Percentiles rank a stretch among this genome's conserved stretches.
Evolutionary conservation across 1,140 invertebrate species (phyloP).

Genomic region (Sarcophaga peregrina): DNA sequence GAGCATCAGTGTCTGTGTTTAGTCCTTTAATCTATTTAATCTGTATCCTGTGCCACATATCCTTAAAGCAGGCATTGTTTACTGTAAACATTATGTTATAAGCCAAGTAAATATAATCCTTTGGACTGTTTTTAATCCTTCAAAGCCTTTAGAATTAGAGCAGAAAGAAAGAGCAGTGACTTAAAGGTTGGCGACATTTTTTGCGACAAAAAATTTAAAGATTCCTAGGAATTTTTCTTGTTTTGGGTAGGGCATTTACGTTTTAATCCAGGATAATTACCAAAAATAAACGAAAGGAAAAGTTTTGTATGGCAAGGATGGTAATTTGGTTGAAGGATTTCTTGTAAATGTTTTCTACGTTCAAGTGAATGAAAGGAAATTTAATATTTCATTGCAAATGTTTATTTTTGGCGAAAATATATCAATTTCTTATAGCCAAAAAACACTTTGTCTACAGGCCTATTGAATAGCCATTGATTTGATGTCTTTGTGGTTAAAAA

Average conservation of each 20-base stretch:
- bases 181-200: constrained; percentile 4
- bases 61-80: neutral
- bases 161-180: neutral
- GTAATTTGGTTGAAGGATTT: neutral
- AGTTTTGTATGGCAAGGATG: neutral
- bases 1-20: no score
- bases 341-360: no score
- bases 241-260: neutral
- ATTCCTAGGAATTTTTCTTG: neutral
- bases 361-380: no score
- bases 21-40: neutral
- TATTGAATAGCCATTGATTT: no score
- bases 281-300: neutral
- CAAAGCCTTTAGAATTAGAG: constrained; percentile 33
- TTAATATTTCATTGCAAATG: no score
- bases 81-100: constrained; percentile 29
- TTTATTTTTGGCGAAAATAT: no score
- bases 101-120: neutral
- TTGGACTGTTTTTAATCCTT: neutral
- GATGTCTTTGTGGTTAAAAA: no score
- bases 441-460: no score
- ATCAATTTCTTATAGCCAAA: no score
- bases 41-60: neutral
- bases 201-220: neutral
- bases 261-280: constrained; percentile 29